Evolutionary conservation across 2,888 invertebrate species (phyloP).

Genomic region (Cheiracanthium punctorium): DNA sequence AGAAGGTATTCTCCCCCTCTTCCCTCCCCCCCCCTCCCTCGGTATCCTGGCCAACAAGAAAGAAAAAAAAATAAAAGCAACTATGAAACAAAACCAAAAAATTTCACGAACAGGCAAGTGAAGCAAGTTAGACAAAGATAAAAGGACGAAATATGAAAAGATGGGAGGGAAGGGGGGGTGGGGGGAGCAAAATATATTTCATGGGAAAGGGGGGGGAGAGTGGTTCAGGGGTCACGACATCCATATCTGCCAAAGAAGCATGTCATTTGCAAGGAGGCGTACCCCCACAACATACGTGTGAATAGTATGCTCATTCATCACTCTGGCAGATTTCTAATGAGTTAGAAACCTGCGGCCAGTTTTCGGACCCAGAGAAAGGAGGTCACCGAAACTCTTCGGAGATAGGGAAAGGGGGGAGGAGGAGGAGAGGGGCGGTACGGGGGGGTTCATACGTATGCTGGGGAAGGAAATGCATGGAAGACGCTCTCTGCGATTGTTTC

Average conservation of each 20-base stretch:
- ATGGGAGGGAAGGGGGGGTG: not conserved
- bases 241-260: conserved; percentile 65
- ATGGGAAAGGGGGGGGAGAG: conserved; percentile 15
- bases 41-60: not conserved
- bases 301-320: conserved; percentile 60
- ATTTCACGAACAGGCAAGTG: conserved; percentile 3
- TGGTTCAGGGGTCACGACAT: conserved; percentile 60
- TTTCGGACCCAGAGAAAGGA: conserved; percentile 56
- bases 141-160: conserved; percentile 18
- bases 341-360: conserved; percentile 48
- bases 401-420: not conserved
- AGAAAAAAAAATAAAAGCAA: not conserved
- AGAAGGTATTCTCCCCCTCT: not conserved
- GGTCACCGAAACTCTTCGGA: conserved; percentile 41
- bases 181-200: conserved; percentile 4
- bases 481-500: conserved; percentile 49
- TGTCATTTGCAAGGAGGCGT: conserved; percentile 62
- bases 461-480: not conserved
- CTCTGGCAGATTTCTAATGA: conserved; percentile 67
- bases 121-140: conserved; percentile 7
- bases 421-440: not conserved
- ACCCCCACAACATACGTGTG: conserved; percentile 54
- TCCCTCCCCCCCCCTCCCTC: not conserved
- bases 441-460: not conserved
- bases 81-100: conserved; percentile 11